phyloP scores from a whole-genome alignment of 2,797 vertebrate species.

The Hydrolagus colliei region DNA sequence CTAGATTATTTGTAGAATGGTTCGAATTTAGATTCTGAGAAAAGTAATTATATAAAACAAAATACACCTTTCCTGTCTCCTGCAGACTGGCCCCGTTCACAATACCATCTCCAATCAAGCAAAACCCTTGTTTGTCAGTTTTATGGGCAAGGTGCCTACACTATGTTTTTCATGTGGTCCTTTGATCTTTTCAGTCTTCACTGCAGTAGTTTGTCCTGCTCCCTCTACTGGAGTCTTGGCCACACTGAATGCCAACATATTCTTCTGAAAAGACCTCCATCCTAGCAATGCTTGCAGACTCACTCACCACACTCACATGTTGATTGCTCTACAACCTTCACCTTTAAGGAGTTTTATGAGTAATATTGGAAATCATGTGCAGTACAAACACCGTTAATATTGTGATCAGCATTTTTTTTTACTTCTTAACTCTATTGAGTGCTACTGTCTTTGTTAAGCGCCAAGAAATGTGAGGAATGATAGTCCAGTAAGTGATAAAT shows the following conservation, averaged over 20 bases:
- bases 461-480: background rate
- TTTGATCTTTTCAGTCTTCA: conserved; percentile 48
- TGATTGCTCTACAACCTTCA: background rate
- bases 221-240: conserved; percentile 57
- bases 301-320: conserved; percentile 45
- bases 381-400: background rate
- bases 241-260: conserved; percentile 49
- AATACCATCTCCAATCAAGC: conserved; percentile 1
- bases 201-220: conserved; percentile 49
- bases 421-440: background rate
- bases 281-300: conserved; percentile 46
- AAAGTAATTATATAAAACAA: background rate
- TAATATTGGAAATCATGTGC: background rate
- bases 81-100: conserved; percentile 7
- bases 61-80: background rate
- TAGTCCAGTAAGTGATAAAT: background rate
- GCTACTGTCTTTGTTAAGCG: background rate
- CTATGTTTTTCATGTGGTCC: conserved; percentile 40
- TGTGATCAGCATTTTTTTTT: background rate
- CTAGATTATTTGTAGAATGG: background rate
- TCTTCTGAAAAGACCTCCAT: conserved; percentile 49
- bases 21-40: background rate
- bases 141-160: conserved; percentile 36
- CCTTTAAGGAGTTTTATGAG: background rate
- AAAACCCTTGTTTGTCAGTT: conserved; percentile 9